A percentile compares a stretch with the other conserved stretches of the same genome.
Conservation (phyloP, 2,113 vertebrate genomes). For the Monopterus albus region DNA sequence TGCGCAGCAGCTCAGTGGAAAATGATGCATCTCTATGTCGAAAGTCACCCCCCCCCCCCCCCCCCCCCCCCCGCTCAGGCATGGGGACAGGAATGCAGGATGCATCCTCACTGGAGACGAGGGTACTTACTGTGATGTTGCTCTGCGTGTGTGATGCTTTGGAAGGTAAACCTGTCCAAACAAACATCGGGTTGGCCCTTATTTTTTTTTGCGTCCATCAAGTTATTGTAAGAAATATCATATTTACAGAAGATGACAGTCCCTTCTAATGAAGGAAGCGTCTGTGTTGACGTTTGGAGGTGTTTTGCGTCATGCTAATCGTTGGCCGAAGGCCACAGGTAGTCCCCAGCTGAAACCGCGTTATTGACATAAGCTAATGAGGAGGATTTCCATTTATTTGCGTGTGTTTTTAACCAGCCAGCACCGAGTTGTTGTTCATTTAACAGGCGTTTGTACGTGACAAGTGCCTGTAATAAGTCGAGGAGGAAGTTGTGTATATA, state of each 20-base stretch:
- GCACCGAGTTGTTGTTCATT: background rate
- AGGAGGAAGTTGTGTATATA: no score
- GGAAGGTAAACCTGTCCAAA: no score
- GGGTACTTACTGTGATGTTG: slow-evolving; percentile 12
- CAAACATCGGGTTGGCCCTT: no score
- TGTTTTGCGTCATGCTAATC: slow-evolving; percentile 6
- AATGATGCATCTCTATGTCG: slow-evolving; percentile 43
- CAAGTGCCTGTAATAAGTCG: no score
- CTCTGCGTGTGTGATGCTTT: background rate
- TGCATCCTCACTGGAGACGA: slow-evolving; percentile 1
- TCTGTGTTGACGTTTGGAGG: slow-evolving; percentile 3
- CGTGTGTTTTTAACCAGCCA: slow-evolving; percentile 33
- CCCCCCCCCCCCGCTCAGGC: slow-evolving; percentile 21
- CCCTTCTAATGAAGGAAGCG: no score
- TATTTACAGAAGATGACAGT: background rate
- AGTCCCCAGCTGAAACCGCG: background rate
- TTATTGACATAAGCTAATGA: slow-evolving; percentile 25
- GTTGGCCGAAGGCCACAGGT: slow-evolving; percentile 14
- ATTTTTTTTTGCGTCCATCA: no score
- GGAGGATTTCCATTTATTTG: slow-evolving; percentile 50
- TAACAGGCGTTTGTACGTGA: background rate
- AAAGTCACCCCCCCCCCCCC: slow-evolving; percentile 8
- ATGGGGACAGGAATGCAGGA: slow-evolving; percentile 62
- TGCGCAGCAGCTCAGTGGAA: slow-evolving; percentile 36
- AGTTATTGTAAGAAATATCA: background rate